Evolutionary conservation across 2,888 invertebrate genomes (phyloP).

Genomic region (Andrena haemorrhoa): DNA sequence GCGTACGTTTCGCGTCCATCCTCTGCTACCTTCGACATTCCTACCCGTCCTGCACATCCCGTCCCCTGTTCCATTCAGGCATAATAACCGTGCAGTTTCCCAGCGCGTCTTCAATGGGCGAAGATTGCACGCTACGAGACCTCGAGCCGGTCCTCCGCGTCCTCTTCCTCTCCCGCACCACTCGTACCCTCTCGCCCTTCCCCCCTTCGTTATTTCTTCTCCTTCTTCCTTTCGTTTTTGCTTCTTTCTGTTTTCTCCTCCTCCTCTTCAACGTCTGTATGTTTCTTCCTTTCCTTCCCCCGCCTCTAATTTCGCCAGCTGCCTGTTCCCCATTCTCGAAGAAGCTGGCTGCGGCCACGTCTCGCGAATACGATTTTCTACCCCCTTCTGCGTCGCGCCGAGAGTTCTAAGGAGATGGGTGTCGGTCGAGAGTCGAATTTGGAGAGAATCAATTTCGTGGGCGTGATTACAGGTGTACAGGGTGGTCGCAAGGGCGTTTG

Average conservation of each 20-base stretch:
- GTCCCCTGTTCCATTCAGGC: conserved; percentile 82
- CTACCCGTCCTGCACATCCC: conserved; percentile 71
- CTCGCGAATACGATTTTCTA: conserved; percentile 31
- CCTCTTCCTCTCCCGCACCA: conserved; percentile 65
- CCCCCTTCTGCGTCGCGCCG: not conserved
- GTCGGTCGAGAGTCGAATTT: not conserved
- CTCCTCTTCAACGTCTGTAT: conserved; percentile 8
- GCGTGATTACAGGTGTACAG: no score
- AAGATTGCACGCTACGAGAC: conserved; percentile 84
- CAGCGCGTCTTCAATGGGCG: conserved; percentile 84
- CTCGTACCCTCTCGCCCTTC: conserved; percentile 32
- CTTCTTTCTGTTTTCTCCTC: conserved; percentile 47
- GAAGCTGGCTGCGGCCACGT: conserved; percentile 14
- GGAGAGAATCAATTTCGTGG: not conserved
- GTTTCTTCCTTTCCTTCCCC: conserved; percentile 1
- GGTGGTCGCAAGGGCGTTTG: not conserved
- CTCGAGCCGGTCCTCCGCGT: conserved; percentile 76
- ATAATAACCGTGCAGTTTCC: conserved; percentile 85
- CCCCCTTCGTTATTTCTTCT: conserved; percentile 31
- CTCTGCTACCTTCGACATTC: conserved; percentile 76
- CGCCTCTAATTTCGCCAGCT: conserved; percentile 25
- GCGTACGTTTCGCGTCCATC: conserved; percentile 75
- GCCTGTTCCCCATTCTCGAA: conserved; percentile 31
- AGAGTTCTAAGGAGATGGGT: not conserved
- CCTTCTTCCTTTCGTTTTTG: conserved; percentile 51